phyloP scores from a whole-genome alignment of 2,797 vertebrate genomes.

The Halcyon smyrnensis region DNA sequence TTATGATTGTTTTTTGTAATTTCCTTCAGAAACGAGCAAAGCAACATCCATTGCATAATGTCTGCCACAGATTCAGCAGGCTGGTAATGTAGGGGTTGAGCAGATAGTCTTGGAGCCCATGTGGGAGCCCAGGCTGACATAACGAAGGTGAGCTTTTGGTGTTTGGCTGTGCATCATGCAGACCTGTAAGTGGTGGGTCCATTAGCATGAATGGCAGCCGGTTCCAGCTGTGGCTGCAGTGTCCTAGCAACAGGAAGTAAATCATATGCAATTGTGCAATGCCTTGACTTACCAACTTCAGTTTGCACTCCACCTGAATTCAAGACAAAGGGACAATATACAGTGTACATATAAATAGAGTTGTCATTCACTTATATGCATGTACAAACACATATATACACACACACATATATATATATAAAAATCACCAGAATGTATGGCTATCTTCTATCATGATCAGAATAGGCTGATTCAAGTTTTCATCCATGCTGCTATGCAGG shows the following conservation, averaged over 20 bases:
- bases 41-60: rapidly evolving
- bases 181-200: neutral
- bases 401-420: no score
- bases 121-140: rapidly evolving
- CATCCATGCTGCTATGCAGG: neutral
- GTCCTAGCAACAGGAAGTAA: neutral
- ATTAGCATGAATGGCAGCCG: neutral
- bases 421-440: neutral
- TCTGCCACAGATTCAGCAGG: neutral
- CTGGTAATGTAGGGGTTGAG: rapidly evolving
- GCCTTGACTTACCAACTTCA: neutral
- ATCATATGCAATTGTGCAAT: neutral
- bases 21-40: neutral
- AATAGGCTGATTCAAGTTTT: neutral
- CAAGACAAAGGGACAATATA: neutral
- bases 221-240: neutral
- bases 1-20: neutral
- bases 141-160: neutral
- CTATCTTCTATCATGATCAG: neutral
- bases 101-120: rapidly evolving
- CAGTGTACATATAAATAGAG: neutral
- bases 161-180: rapidly evolving
- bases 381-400: no score
- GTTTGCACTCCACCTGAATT: neutral
- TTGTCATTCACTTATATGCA: neutral